Evolutionary conservation across 1,140 invertebrate species (phyloP).

Genomic region (Muscidifurax raptorellus): DNA sequence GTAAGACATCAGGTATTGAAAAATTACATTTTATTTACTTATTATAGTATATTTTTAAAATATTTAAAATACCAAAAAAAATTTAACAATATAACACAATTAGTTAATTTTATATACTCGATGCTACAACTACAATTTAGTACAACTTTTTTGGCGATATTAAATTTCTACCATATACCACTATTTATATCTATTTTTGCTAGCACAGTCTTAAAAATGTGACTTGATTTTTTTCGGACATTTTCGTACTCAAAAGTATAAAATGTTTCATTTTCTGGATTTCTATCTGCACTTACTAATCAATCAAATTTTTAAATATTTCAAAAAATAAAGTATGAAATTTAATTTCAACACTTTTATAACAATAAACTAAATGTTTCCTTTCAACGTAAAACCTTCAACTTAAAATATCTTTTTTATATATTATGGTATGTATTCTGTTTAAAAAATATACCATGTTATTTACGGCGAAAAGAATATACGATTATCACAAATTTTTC

Average conservation of each 20-base stretch:
- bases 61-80: not conserved
- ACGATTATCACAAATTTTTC: too few species aligned
- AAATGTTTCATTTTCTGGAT: not conserved
- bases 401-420: not conserved
- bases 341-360: not conserved
- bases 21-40: not conserved
- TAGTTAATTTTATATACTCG: not conserved
- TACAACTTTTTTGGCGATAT: not conserved
- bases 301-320: not conserved
- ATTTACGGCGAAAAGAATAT: too few species aligned
- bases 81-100: not conserved
- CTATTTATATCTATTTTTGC: not conserved
- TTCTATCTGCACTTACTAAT: not conserved
- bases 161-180: not conserved
- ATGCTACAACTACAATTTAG: not conserved
- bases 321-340: too few species aligned
- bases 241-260: conserved; percentile 24
- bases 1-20: not conserved
- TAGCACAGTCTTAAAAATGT: not conserved
- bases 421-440: not conserved
- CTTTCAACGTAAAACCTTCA: not conserved
- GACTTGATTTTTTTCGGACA: not conserved
- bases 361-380: not conserved
- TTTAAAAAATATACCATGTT: too few species aligned
- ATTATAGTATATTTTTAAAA: not conserved